Percentiles rank a stretch among this genome's conserved stretches.
Evolutionary conservation across 2,113 vertebrate species (phyloP).

Genomic region (Laticauda laticaudata): DNA sequence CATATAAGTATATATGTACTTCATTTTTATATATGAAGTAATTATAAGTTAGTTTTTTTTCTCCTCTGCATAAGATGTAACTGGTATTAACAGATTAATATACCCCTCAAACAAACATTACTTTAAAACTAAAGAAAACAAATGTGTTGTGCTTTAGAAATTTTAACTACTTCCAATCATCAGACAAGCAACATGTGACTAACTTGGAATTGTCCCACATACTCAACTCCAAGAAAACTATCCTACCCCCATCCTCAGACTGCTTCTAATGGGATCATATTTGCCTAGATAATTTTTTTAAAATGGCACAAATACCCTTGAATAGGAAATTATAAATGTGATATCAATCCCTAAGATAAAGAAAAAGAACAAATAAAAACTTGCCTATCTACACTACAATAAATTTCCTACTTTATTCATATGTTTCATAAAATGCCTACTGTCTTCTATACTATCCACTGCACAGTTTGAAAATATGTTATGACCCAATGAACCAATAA

Average conservation of each 20-base stretch:
- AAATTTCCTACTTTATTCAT: neutral
- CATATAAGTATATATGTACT: too few species aligned
- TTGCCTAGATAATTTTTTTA: neutral
- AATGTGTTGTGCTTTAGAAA: neutral
- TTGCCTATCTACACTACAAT: neutral
- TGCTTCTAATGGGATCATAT: neutral
- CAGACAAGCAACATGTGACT: neutral
- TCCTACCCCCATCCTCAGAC: neutral
- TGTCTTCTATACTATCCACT: neutral
- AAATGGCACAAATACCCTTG: neutral
- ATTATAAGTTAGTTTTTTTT: neutral
- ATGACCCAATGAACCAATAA: constrained; percentile 4
- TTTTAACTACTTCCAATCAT: neutral
- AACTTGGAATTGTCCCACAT: neutral
- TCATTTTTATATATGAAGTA: too few species aligned
- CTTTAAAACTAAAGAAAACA: neutral
- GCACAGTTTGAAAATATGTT: neutral
- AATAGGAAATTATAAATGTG: neutral
- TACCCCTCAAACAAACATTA: neutral
- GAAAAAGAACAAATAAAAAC: neutral
- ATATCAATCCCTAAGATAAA: neutral
- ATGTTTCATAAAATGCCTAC: neutral
- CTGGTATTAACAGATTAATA: neutral
- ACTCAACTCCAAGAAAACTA: neutral
- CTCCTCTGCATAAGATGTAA: neutral